Base-by-base conservation (phyloP, 2,888 invertebrate species). In the Andrena marginata region DNA sequence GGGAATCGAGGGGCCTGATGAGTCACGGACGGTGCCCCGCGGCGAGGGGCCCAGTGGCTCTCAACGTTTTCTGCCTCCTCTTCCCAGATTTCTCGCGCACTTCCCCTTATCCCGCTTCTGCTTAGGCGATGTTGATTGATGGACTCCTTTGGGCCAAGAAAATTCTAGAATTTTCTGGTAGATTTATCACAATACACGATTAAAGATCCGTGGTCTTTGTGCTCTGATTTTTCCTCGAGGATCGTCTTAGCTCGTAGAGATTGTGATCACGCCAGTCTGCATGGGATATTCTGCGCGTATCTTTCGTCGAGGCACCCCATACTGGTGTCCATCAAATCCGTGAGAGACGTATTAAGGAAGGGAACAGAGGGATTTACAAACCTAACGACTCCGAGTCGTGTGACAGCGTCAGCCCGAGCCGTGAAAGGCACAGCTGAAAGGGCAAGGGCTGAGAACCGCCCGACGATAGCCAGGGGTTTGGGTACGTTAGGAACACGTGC, bases 401-500 rank as follows among this genome's bases (percentile, higher is more conserved):
- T 26, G 23, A 26, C 56, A 56, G 56, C 23, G 23, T 26, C 23
- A 56, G 56, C 23, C 20, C 20, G 20, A 20, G 8, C 23, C 23
- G 67, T 31, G 7, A 31, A 67, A 51, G 51, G 51, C 31, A 54
- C 1, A 20, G 33, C 51, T 70, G 48, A 63, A 67, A 31, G 56
- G 13, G 64, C 16, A 64, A 56, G n/a, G 35, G 82, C 86, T 93
- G 94, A 94, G 93, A 94, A 93, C 93, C 93, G 80, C 84, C 77
- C 87, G 79, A 82, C 86, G 89, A 90, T 86, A 89, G 89, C 89
- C 88, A 89, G 90, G 90, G 92, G 92, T 93, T 92, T 90, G 90
- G 92, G 91, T 93, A 93, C 93, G 93, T 93, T 93, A 93, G 92
- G 92, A 94, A 94, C 94, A 94, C 94, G 94, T 93, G 93, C 93